Base-by-base conservation (phyloP, 2,888 invertebrate genomes). In the Hypselothyrea guttata region DNA sequence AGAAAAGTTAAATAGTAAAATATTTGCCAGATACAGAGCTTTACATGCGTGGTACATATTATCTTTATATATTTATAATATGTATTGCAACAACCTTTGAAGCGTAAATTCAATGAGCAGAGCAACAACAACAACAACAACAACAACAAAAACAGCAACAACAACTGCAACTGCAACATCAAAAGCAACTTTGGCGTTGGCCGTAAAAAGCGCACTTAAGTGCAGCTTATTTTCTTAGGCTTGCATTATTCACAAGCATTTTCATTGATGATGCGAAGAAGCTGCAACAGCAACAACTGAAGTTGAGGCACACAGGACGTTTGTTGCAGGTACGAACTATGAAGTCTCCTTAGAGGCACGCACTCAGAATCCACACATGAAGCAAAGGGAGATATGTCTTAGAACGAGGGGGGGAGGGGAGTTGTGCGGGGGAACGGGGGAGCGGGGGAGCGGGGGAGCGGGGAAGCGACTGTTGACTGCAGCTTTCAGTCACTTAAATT, bases 181-280 rank as follows among this genome's bases (percentile, higher is more conserved):
- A 44, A 33, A 30, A 31, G 11, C 41, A 55, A 35, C 51, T 30
- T 58, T 56, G 53, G 51, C 53, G 53, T 45, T 58, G 55, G 33
- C 40, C 9, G 58, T 62, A 64, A 74, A 70, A 58, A 65, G 64
- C 62, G 61, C 83, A 66, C 68, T 83, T 69, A 65, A 81, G 86
- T 81, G 79, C 79, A 85, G 81, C 83, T 86, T 84, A 69, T 83
- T 86, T 81, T 85, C 84, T 75, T 72, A 83, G 85, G 73, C 65
- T 72, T 81, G 75, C 81, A 81, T 86, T 84, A 86, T 81, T 86
- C 75, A 81, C 60, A 56, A 83, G 75, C 64, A 66, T 78, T 81
- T 78, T 82, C 81, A 81, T 82, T 81, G 81, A 85, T 81, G 71
- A 76, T 85, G 85, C 57, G 34, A 31, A 38, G 27, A 37, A 45